Evolutionary conservation across 2,888 invertebrate species (phyloP), one percentile per base, ranked within the genome.

Genomic region (Nomada goodeniana): DNA sequence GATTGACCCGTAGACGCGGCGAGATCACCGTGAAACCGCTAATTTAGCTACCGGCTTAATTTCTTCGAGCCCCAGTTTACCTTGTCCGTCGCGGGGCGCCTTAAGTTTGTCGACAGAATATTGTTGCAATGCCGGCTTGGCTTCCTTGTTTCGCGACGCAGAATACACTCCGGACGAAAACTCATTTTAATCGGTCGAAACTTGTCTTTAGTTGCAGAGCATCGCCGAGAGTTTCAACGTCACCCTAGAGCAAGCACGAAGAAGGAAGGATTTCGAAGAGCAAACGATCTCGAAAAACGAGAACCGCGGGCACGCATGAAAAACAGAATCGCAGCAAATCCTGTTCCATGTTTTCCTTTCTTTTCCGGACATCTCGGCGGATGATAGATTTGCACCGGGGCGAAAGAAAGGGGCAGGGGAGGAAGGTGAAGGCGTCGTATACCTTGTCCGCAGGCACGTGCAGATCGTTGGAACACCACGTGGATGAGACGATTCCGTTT

Each of bases 401-500:
- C 15, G n/a, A 74, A 29, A 55, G 23, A 57, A 11, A 55, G 15
- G 36, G 20, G 18, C 29, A 15, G 53, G 1, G 44, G 42, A 36
- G 20, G 20, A n/a, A 53, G 65, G n/a, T 26, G n/a, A 52, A 55
- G 44, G 55, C 64, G 73, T 81, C 85, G 77, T 82, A 78, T 85
- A 76, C 65, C 61, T 68, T 80, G 60, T 61, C 74, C 73, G 76
- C 76, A 57, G 79, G 76, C 86, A 86, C 82, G 85, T 77, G 82
- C 77, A 77, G 82, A 81, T 87, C 82, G 86, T 83, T 77, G 75
- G 60, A 63, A 71, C 76, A 74, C 76, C 80, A 79, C 84, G 76
- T 77, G 85, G 81, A 84, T 74, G 80, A 75, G 84, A 79, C 83
- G 85, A 86, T 88, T 84, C 80, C 85, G 85, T 85, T 89, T 88